phyloP scores from a whole-genome alignment of 2,888 invertebrate species.

The Spatulosminthurus flaviceps region DNA sequence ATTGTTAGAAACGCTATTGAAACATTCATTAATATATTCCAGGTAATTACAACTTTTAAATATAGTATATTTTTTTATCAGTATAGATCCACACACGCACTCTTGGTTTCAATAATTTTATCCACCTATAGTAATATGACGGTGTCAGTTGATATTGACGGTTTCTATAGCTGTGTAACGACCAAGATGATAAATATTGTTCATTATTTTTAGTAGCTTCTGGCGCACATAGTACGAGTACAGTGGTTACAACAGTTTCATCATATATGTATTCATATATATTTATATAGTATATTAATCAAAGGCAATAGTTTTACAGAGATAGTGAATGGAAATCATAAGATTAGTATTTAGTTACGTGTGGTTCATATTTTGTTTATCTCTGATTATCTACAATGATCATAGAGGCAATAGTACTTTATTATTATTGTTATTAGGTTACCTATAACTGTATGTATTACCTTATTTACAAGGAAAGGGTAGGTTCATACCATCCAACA shows the following conservation, averaged over 20 bases:
- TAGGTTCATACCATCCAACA: neutral
- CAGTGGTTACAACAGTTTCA: constrained; percentile 15
- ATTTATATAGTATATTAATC: neutral
- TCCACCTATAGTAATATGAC: constrained; percentile 2
- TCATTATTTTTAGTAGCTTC: neutral
- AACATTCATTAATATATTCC: neutral
- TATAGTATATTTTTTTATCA: neutral
- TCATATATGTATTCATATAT: neutral
- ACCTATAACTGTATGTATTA: constrained; percentile 2
- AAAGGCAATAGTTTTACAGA: constrained; percentile 35
- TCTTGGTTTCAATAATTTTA: neutral
- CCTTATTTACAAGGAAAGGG: constrained; percentile 18
- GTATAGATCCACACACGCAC: neutral
- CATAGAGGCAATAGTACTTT: constrained; percentile 35
- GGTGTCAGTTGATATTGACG: constrained; percentile 18
- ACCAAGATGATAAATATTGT: constrained; percentile 5
- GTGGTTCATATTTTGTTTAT: constrained; percentile 29
- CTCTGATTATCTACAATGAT: constrained; percentile 43
- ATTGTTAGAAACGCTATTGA: constrained; percentile 1
- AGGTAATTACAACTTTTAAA: neutral
- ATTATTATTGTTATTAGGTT: constrained; percentile 18
- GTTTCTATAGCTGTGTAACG: neutral
- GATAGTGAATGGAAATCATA: constrained; percentile 34
- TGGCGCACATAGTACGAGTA: neutral
- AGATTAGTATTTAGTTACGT: constrained; percentile 28